These are phyloP conservation scores for Pemphredon lugubris DNA, from an alignment of 2,888 invertebrate genomes.

Conservation along the genomic window DNA sequence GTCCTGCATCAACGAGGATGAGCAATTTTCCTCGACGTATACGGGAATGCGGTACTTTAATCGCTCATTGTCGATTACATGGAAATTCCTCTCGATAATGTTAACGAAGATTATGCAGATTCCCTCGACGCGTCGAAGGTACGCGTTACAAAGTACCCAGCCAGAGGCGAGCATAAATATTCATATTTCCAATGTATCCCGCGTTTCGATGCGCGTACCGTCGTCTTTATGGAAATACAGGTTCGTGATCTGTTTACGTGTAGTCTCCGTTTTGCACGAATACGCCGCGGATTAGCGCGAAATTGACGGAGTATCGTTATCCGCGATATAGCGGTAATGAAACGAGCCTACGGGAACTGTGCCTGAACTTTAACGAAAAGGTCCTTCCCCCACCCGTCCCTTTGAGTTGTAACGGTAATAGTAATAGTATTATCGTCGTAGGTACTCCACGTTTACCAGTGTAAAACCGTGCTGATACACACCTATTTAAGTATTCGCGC, in stretches of 20 bases:
- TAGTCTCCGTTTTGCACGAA: background rate
- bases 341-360: background rate
- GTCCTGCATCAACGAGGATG: slow-evolving; percentile 8
- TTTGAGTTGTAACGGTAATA: background rate
- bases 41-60: slow-evolving; percentile 2
- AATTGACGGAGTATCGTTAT: too few relatives aligned
- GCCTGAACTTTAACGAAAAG: background rate
- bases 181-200: slow-evolving; percentile 3
- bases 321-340: background rate
- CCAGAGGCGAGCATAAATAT: slow-evolving; percentile 25
- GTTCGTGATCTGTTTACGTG: background rate
- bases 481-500: slow-evolving; percentile 35
- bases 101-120: slow-evolving; percentile 30
- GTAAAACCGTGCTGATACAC: background rate
- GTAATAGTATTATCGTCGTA: background rate
- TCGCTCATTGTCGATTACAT: slow-evolving; percentile 19
- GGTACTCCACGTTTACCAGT: background rate
- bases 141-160: slow-evolving; percentile 23
- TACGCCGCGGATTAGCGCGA: background rate
- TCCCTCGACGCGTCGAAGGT: slow-evolving; percentile 10
- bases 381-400: too few relatives aligned
- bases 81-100: slow-evolving; percentile 8
- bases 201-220: background rate
- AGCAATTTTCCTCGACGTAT: slow-evolving; percentile 2
- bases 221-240: background rate